These are phyloP conservation scores for human DNA, from an alignment of 2,113 vertebrate species.

Conservation along the genomic window DNA sequence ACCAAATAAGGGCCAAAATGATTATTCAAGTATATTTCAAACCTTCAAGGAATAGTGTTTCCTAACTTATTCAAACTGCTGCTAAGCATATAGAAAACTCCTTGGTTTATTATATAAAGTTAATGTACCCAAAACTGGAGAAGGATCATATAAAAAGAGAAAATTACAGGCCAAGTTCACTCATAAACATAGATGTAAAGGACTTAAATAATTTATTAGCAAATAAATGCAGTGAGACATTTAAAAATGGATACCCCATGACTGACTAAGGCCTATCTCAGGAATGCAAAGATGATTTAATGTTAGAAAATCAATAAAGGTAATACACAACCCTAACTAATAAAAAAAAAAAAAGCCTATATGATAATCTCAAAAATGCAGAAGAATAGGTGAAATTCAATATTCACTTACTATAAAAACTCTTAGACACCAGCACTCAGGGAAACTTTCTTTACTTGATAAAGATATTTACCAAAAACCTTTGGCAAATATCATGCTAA, in stretches of 20 bases:
- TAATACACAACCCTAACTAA: not conserved
- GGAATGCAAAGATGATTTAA: constrained; percentile 29
- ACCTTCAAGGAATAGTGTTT: not conserved
- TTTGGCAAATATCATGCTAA: not conserved
- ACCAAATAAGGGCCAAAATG: not conserved
- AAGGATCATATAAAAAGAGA: not conserved
- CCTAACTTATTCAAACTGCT: not conserved
- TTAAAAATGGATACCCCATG: constrained; percentile 38
- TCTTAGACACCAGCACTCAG: not conserved
- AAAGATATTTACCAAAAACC: constrained; percentile 14
- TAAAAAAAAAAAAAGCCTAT: not conserved
- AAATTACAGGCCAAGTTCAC: not conserved
- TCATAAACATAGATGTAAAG: not conserved
- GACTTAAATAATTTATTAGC: constrained; percentile 16
- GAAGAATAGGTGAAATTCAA: constrained; percentile 16
- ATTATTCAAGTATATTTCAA: not conserved
- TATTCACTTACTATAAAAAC: not conserved
- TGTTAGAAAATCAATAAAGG: constrained; percentile 53
- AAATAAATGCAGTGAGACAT: not conserved
- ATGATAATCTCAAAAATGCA: not conserved
- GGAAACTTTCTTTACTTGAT: not conserved
- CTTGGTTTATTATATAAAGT: not conserved
- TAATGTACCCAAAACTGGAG: not conserved
- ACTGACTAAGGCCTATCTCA: not conserved
- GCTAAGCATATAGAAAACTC: not conserved